phyloP scores from a whole-genome alignment of 2,113 vertebrate genomes.

The Nicator chloris region DNA sequence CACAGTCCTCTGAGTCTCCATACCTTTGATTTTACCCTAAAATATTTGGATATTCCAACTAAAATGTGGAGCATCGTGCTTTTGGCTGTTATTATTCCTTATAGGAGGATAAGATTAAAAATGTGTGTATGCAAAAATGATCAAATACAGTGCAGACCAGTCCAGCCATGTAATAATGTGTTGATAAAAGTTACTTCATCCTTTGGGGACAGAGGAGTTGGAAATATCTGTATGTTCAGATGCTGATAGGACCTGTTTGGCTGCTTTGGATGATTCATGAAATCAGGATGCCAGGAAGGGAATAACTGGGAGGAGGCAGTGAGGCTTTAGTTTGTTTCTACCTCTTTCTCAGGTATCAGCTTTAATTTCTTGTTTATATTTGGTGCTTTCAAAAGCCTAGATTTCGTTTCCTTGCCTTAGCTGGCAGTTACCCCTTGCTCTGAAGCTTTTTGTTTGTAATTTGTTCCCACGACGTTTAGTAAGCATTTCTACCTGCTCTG shows the following conservation, averaged over 20 bases:
- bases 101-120: neutral
- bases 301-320: neutral
- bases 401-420: neutral
- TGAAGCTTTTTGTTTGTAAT: neutral
- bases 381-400: neutral
- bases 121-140: neutral
- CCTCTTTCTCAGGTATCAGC: neutral
- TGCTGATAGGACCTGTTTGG: neutral
- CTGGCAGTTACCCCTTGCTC: neutral
- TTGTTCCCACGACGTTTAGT: neutral
- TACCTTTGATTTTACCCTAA: constrained; percentile 1
- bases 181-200: neutral
- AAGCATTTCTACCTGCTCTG: neutral
- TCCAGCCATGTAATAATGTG: neutral
- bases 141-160: neutral
- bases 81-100: neutral
- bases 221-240: neutral
- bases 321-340: neutral
- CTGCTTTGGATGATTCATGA: neutral
- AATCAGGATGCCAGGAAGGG: neutral
- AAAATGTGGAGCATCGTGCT: neutral
- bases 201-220: neutral
- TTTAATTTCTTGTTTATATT: neutral
- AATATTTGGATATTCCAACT: neutral
- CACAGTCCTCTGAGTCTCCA: neutral